A percentile compares a stretch with the other conserved stretches of the same genome.
phyloP scores from a whole-genome alignment of 2,888 invertebrate genomes.

The Isotomurus palustris region DNA sequence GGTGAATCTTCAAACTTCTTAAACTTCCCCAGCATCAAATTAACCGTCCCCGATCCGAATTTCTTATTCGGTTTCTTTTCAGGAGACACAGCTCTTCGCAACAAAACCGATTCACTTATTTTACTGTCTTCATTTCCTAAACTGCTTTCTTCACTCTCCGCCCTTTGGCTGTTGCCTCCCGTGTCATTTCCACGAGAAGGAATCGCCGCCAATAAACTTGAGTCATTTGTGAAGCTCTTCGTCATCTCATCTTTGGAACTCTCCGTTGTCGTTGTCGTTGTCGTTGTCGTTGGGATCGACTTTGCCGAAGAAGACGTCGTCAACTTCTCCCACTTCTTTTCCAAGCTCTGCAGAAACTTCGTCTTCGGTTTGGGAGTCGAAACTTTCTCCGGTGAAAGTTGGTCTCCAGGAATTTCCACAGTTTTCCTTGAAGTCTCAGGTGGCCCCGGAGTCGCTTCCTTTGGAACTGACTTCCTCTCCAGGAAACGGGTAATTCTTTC shows the following conservation, averaged over 20 bases:
- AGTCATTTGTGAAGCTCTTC: too few species aligned
- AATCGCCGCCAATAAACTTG: too few species aligned
- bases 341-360: slow-evolving; percentile 67
- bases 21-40: slow-evolving; percentile 70
- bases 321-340: slow-evolving; percentile 65
- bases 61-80: slow-evolving; percentile 37
- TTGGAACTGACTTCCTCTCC: slow-evolving; percentile 37
- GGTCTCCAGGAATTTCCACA: neutral
- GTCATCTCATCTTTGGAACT: too few species aligned
- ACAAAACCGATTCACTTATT: slow-evolving; percentile 36
- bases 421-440: neutral
- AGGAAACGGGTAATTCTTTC: slow-evolving; percentile 41
- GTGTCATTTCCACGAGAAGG: too few species aligned
- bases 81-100: slow-evolving; percentile 42
- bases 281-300: neutral
- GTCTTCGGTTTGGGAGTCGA: slow-evolving; percentile 49
- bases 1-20: slow-evolving; percentile 55
- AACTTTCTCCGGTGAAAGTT: slow-evolving; percentile 1
- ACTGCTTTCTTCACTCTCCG: slow-evolving; percentile 19
- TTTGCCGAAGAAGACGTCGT: slow-evolving; percentile 7
- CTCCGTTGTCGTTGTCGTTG: too few species aligned
- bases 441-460: slow-evolving; percentile 15
- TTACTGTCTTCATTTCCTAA: slow-evolving; percentile 19
- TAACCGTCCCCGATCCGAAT: slow-evolving; percentile 60
- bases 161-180: too few species aligned